Evolutionary conservation across 35 echinoderm and acorn worm species (phyloP), one percentile per base, ranked within the genome.

Genomic region (Strongylocentrotus purpuratus): DNA sequence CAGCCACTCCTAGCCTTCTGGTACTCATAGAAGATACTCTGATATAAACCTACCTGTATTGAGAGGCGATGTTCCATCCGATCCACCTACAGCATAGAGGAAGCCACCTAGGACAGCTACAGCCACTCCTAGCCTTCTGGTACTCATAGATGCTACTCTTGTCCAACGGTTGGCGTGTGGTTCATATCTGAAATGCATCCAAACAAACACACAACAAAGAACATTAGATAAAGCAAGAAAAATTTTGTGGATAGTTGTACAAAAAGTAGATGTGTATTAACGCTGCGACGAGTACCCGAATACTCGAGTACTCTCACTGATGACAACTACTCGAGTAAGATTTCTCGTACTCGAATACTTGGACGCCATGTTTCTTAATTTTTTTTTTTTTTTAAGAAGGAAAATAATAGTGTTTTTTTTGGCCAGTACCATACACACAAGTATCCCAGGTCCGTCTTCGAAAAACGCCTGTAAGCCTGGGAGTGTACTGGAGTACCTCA

Each of bases 11-110:
- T 52, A 99, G 95, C 41, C 97, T 98, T 45, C 98, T 96, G 85
- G 98, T 99, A 88, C 98, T 99, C 98, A 99, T 99, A 33, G 98
- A 96, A 46, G 98, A 97, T 13, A 11, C 52, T 17, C 52, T 13
- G 5, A 59, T 59, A 59, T 5, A 7, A 78, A 78, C 41, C 7
- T 96, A 99, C 97, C 97, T 96, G 97, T 99, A 93, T 99, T 99
- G 48, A 99, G 95, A 48, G 98, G 98, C 85, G 98, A 99, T 25
- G 98, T 98, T 11, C 98, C 98, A 95, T 99, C 98, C 12, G 98
- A 99, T 31, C 98, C 98, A 94, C 98, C 98, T 46, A 99, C 97
- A 45, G 98, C 98, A 95, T 99, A 99, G 18, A 99, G 97, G 94
- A 97, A 99, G 22, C 97, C 97, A 18, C 97, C 98, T 31, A 99